phyloP scores from a whole-genome alignment of 2,888 invertebrate genomes.

The Phaonia tiefii region DNA sequence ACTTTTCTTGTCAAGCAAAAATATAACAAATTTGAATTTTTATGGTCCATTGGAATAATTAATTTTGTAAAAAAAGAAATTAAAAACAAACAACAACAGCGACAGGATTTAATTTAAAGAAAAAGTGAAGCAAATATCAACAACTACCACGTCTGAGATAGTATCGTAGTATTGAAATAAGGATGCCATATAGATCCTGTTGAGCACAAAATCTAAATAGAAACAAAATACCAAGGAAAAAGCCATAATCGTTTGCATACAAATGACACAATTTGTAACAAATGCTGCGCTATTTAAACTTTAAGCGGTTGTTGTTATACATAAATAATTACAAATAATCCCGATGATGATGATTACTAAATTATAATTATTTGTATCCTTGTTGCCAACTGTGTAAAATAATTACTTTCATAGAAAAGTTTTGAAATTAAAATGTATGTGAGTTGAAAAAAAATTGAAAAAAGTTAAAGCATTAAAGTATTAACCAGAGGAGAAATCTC shows the following conservation, averaged over 20 bases:
- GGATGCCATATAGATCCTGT: background rate
- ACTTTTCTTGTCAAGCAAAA: background rate
- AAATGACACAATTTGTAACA: constrained; percentile 50
- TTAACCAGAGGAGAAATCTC: background rate
- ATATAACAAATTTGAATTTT: constrained; percentile 56
- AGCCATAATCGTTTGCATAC: constrained; percentile 56
- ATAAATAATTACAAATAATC: too few relatives aligned
- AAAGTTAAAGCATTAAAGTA: constrained; percentile 7
- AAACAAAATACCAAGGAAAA: constrained; percentile 24
- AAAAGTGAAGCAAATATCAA: background rate
- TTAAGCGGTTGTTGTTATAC: background rate
- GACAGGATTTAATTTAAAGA: constrained; percentile 13
- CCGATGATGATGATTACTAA: background rate
- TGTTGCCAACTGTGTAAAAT: background rate
- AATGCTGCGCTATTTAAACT: constrained; percentile 8
- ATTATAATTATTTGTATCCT: background rate
- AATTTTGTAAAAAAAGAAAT: constrained; percentile 22
- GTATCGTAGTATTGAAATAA: too few relatives aligned
- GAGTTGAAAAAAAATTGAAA: background rate
- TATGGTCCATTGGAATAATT: constrained; percentile 48
- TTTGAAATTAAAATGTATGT: constrained; percentile 2
- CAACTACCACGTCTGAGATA: background rate
- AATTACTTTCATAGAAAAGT: background rate
- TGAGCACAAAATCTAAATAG: constrained; percentile 14
- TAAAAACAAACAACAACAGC: constrained; percentile 27